Conservation (phyloP, 2,113 vertebrate genomes). For the Trematomus loennbergii region DNA sequence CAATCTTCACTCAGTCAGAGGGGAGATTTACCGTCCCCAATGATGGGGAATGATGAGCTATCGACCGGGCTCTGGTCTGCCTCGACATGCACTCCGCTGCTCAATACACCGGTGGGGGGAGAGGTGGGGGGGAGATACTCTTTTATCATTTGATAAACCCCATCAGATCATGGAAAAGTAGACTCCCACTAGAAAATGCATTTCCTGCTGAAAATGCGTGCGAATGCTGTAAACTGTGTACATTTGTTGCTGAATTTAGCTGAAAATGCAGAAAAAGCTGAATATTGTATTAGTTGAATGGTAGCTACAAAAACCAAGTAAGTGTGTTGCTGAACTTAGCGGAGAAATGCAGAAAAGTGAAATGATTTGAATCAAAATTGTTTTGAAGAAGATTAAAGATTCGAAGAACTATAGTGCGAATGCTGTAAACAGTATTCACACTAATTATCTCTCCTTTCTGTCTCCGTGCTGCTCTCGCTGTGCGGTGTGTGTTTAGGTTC, state of each 20-base stretch:
- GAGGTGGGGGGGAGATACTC: conserved; percentile 31
- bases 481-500: conserved; percentile 4
- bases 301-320: too few species aligned
- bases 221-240: too few species aligned
- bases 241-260: too few species aligned
- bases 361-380: too few species aligned
- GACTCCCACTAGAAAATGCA: neutral
- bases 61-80: conserved; percentile 63
- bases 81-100: conserved; percentile 32
- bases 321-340: too few species aligned
- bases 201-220: too few species aligned
- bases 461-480: conserved; percentile 28
- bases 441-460: conserved; percentile 16
- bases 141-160: conserved; percentile 45
- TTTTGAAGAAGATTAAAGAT: too few species aligned
- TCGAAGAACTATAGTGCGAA: too few species aligned
- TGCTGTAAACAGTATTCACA: too few species aligned
- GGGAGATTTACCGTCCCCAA: conserved; percentile 59
- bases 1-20: conserved; percentile 46
- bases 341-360: too few species aligned
- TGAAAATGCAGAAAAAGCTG: too few species aligned
- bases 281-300: too few species aligned
- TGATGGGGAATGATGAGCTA: conserved; percentile 72
- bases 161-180: conserved; percentile 37
- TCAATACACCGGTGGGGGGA: conserved; percentile 51